A percentile compares a stretch with the other conserved stretches of the same genome.
These are phyloP conservation scores for Rousettus leschenaultii DNA, from an alignment of 2,113 vertebrate genomes.

Conservation along the genomic window DNA sequence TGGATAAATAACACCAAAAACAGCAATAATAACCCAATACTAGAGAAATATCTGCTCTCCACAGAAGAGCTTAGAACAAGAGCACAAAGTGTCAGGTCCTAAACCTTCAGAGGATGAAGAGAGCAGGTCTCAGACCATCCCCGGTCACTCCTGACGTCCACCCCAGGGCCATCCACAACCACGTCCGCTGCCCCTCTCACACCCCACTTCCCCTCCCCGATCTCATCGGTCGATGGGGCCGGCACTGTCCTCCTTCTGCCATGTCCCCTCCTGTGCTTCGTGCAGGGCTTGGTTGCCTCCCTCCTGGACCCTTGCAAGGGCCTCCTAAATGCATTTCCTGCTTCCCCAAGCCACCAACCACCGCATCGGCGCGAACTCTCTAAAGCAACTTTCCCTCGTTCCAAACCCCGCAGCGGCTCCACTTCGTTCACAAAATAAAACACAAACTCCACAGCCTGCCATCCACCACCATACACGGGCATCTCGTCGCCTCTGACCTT, in stretches of 20 bases:
- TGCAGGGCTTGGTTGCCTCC: background rate
- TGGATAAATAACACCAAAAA: background rate
- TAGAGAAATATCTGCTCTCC: background rate
- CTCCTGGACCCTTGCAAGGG: background rate
- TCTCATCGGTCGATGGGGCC: background rate
- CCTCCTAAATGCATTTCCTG: background rate
- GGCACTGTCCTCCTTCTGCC: background rate
- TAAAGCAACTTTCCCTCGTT: background rate
- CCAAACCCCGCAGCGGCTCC: background rate
- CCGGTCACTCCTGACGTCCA: background rate
- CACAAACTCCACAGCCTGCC: background rate
- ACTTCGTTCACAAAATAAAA: background rate
- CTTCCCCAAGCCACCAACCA: background rate
- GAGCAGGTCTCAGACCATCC: background rate
- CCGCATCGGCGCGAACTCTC: background rate
- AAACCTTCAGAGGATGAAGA: background rate
- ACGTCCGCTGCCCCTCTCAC: background rate
- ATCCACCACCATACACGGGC: rapidly evolving
- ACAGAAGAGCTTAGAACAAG: background rate
- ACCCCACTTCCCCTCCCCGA: background rate
- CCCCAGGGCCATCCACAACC: background rate
- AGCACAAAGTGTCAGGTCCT: background rate
- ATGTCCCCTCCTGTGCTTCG: too few relatives aligned
- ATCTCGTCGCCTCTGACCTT: too few relatives aligned
- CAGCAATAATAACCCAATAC: background rate